Evolutionary conservation across 2,888 invertebrate species (phyloP), one percentile per base, ranked within the genome.

Genomic region (Drosophila anceps): DNA sequence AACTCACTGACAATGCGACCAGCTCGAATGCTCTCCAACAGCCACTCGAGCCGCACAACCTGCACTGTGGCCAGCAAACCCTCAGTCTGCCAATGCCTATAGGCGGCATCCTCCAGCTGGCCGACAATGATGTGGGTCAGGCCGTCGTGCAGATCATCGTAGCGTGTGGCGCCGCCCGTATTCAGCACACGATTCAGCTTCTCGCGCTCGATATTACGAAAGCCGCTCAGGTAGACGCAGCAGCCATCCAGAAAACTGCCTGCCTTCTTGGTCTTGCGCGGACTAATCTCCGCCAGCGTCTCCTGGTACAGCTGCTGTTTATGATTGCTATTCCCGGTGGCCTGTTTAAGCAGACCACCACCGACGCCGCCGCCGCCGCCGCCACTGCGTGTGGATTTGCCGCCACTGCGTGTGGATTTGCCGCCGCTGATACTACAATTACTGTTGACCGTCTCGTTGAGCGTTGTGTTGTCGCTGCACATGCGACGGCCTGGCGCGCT

Each of bases 191-290:
- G 94, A 73, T 95, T 94, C 6, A 97, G 86, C 91, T 96, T 96
- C 74, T 96, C 96, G 15, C 94, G 93, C 68, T 95, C 94, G 43
- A 93, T 94, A 0, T 93, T 72, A n/a, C 93, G 92, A 88, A 96
- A 96, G 8, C 96, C 97, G 77, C 95, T 94, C 39, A 96, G 88
- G 86, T 95, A 96, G 46, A 97, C 94, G 93, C 96, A 96, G 91
- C 97, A 98, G 55, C 98, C 98, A 93, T 98, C 98, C 64, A 98
- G 95, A 91, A 98, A 98, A 69, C 95, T 94, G 37, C 97, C 98
- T 73, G 96, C 96, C 90, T 94, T 95, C 90, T 96, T 96, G 2
- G 95, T 95, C 67, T 94, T 94, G 63, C 94, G 95, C 76, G 96
- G 93, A 82, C 96, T 95, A 46, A 96, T 93, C 62, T 93, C 91